Evolutionary conservation across 1,140 invertebrate species (phyloP).

Genomic region (Sitodiplosis mosellana): DNA sequence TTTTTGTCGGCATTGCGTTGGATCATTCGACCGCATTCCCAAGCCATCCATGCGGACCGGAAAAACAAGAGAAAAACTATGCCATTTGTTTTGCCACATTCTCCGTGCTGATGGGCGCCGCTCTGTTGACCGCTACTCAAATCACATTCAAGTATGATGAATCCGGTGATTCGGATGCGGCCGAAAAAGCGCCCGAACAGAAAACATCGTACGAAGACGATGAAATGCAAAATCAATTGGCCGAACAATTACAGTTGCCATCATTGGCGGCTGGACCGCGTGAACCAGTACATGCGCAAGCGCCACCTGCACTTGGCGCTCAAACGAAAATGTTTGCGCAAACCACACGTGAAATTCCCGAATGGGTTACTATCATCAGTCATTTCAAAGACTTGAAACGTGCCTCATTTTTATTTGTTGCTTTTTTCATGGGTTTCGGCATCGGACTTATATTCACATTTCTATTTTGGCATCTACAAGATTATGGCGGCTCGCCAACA

Average conservation of each 20-base stretch:
- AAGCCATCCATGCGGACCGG: slow-evolving; percentile 74
- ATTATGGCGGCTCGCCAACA: slow-evolving; percentile 90
- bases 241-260: slow-evolving; percentile 59
- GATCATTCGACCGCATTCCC: slow-evolving; percentile 88
- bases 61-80: slow-evolving; percentile 88
- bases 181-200: slow-evolving; percentile 13
- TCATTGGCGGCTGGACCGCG: slow-evolving; percentile 27
- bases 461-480: slow-evolving; percentile 98
- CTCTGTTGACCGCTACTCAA: slow-evolving; percentile 79
- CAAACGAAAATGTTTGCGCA: slow-evolving; percentile 88
- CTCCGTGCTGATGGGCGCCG: slow-evolving; percentile 89
- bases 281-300: neutral
- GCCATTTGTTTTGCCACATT: slow-evolving; percentile 97
- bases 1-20: slow-evolving; percentile 93
- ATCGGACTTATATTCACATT: slow-evolving; percentile 98
- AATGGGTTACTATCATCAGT: slow-evolving; percentile 78
- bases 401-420: slow-evolving; percentile 84
- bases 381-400: slow-evolving; percentile 84
- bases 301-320: slow-evolving; percentile 31
- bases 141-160: slow-evolving; percentile 64
- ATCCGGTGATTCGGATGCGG: slow-evolving; percentile 16
- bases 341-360: slow-evolving; percentile 71
- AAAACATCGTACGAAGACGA: slow-evolving; percentile 38
- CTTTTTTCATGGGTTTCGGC: slow-evolving; percentile 99
- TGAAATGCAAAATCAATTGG: slow-evolving; percentile 58